A percentile compares a stretch with the other conserved stretches of the same genome.
Evolutionary conservation across 2,113 vertebrate species (phyloP).

Genomic region (Pyrgilauda ruficollis): DNA sequence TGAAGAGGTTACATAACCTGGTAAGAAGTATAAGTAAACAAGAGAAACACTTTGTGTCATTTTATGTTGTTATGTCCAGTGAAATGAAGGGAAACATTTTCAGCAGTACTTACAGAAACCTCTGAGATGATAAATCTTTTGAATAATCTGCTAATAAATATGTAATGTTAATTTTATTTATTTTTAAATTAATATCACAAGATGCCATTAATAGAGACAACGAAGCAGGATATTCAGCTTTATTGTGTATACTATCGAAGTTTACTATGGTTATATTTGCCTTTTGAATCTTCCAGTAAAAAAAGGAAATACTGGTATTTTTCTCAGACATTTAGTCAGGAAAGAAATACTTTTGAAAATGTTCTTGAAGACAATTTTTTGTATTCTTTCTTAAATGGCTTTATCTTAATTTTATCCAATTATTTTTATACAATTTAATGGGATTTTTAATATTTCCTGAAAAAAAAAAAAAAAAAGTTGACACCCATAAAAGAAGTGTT

Average conservation of each 20-base stretch:
- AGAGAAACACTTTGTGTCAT: neutral
- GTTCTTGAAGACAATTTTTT: neutral
- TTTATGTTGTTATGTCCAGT: neutral
- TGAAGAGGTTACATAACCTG: neutral
- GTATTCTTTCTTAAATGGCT: neutral
- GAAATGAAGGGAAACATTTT: neutral
- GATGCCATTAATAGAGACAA: neutral
- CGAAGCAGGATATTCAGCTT: neutral
- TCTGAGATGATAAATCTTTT: neutral
- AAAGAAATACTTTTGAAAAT: neutral
- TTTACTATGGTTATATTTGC: neutral
- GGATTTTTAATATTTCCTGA: neutral
- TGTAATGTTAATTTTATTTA: neutral
- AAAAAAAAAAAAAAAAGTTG: neutral
- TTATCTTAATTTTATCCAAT: neutral
- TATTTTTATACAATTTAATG: neutral
- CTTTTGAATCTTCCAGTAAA: neutral
- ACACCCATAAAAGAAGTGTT: neutral
- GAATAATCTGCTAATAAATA: conserved; percentile 16
- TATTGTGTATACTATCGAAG: neutral
- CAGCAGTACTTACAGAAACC: neutral
- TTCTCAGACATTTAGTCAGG: neutral
- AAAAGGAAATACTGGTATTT: neutral
- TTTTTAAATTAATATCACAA: neutral
- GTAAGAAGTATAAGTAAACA: neutral